These are phyloP conservation scores for Bombus pascuorum DNA, from an alignment of 1,140 invertebrate genomes.

Conservation along the genomic window DNA sequence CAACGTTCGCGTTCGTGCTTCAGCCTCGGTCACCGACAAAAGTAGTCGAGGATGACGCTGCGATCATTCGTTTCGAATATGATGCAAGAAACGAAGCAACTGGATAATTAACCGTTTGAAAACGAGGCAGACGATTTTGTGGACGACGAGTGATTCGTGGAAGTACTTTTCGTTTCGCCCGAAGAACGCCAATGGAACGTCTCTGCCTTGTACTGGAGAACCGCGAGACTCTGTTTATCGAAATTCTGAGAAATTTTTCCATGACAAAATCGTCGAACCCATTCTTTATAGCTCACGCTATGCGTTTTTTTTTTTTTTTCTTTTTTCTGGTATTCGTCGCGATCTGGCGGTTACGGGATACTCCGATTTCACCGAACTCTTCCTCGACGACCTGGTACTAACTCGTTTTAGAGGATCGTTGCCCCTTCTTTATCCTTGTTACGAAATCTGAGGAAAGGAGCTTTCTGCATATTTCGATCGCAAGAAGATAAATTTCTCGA, in stretches of 20 bases:
- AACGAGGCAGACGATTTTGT: not conserved
- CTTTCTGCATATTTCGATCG: not conserved
- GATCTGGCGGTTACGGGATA: not conserved
- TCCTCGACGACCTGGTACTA: not conserved
- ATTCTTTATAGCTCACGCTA: too few species aligned
- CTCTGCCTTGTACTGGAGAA: too few species aligned
- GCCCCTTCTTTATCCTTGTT: not conserved
- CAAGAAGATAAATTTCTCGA: not conserved
- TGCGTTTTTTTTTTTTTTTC: too few species aligned
- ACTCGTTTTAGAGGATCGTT: not conserved
- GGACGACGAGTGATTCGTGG: not conserved
- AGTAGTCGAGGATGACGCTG: not conserved
- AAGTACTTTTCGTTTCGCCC: too few species aligned
- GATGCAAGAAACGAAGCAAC: not conserved
- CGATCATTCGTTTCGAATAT: not conserved
- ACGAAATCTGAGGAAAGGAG: too few species aligned
- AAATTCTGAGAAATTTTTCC: too few species aligned
- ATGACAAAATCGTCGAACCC: too few species aligned
- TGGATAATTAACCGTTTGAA: not conserved
- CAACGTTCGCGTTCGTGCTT: conserved; percentile 5
- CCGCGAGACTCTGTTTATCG: too few species aligned
- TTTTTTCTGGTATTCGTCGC: too few species aligned
- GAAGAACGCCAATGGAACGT: too few species aligned
- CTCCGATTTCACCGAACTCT: not conserved
- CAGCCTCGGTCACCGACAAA: not conserved